Percentiles rank a stretch among this genome's conserved stretches.
These are phyloP conservation scores for Strigamia crassipes DNA, from an alignment of 2,888 invertebrate species.

Conservation along the genomic window DNA sequence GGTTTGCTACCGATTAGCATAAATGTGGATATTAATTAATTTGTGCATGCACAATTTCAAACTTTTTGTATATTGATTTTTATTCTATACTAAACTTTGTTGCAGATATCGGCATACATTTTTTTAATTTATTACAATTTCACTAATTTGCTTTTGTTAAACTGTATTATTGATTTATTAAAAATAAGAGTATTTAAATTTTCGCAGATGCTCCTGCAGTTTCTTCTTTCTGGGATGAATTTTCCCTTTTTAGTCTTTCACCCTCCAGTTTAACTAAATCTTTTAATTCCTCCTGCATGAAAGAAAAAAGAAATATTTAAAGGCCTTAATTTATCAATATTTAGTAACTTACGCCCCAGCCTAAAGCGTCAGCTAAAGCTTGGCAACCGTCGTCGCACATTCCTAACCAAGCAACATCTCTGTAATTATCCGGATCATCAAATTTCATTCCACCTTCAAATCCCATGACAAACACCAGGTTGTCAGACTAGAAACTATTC, in stretches of 20 bases:
- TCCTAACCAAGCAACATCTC: slow-evolving; percentile 81
- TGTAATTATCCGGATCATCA: slow-evolving; percentile 66
- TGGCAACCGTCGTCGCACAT: slow-evolving; percentile 81
- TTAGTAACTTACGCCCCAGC: slow-evolving; percentile 69
- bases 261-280: slow-evolving; percentile 43
- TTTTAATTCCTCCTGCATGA: slow-evolving; percentile 43
- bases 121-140: neutral
- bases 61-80: neutral
- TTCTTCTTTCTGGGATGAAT: neutral
- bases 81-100: neutral
- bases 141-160: neutral
- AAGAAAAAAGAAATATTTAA: neutral
- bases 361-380: slow-evolving; percentile 74
- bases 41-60: neutral
- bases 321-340: slow-evolving; percentile 5
- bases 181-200: neutral
- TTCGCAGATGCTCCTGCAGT: neutral
- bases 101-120: neutral
- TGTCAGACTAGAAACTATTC: slow-evolving; percentile 30
- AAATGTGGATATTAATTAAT: neutral
- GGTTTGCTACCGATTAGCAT: neutral
- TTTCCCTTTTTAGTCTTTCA: slow-evolving; percentile 24
- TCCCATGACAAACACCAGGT: slow-evolving; percentile 50
- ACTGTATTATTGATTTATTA: neutral
- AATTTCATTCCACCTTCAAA: slow-evolving; percentile 69